Conservation (phyloP, 2,113 vertebrate species). For the Saimiri boliviensis region DNA sequence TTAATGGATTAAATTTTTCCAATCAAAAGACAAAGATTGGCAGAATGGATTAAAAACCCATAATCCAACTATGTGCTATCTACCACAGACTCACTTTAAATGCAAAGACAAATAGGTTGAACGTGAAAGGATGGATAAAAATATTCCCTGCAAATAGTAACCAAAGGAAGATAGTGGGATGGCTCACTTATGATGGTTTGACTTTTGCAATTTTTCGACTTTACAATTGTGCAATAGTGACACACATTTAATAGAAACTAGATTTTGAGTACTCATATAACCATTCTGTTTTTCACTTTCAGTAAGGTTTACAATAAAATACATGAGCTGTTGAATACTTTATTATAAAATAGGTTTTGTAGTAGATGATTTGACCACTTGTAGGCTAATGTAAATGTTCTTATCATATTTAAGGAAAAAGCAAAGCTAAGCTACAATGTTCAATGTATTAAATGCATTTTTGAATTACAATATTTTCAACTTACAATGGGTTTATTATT, state of each 20-base stretch:
- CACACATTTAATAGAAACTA: background rate
- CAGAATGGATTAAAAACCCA: background rate
- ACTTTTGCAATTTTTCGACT: background rate
- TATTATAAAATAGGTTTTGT: background rate
- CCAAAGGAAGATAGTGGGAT: background rate
- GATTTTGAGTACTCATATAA: background rate
- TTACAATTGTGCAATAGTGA: background rate
- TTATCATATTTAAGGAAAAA: background rate
- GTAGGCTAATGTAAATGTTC: background rate
- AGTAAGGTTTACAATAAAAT: background rate
- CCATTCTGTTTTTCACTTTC: background rate
- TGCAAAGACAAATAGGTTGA: background rate
- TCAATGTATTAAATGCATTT: background rate
- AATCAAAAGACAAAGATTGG: background rate
- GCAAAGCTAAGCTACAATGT: background rate
- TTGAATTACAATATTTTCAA: background rate
- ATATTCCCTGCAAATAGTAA: background rate
- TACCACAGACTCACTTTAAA: background rate
- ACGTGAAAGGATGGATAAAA: background rate
- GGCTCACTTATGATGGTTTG: background rate
- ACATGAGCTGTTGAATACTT: background rate
- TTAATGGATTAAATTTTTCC: background rate
- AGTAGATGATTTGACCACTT: background rate
- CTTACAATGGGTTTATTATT: background rate
- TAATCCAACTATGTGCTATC: background rate